These are phyloP conservation scores for Agriopis leucophaearia DNA, from an alignment of 2,888 invertebrate species.

Conservation along the genomic window DNA sequence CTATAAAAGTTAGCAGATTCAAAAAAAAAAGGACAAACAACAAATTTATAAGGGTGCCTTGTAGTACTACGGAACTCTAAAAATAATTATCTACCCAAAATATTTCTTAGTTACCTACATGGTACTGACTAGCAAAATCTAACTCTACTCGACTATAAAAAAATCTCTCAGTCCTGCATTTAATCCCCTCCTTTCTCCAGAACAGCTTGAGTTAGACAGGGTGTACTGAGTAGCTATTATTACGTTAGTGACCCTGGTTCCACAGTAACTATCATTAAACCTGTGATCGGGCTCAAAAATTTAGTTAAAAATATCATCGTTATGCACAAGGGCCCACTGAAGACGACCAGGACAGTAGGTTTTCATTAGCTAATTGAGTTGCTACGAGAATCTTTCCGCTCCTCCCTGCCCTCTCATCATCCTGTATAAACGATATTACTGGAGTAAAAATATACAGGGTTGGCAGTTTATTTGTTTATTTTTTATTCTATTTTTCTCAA, in stretches of 20 bases:
- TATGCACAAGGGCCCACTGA: constrained; percentile 50
- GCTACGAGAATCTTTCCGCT: constrained; percentile 37
- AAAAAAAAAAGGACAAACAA: no score
- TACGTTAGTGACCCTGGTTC: neutral
- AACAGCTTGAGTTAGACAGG: neutral
- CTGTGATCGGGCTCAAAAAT: constrained; percentile 29
- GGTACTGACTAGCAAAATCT: no score
- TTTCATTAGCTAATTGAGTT: constrained; percentile 85
- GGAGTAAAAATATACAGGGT: constrained; percentile 61
- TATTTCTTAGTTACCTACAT: no score
- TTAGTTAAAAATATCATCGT: constrained; percentile 43
- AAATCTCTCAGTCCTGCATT: neutral
- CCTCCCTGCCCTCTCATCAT: constrained; percentile 57
- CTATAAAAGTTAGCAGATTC: no score
- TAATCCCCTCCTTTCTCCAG: neutral
- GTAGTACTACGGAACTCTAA: no score
- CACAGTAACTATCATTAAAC: neutral
- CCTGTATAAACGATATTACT: constrained; percentile 65
- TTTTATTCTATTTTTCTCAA: neutral
- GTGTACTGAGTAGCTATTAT: neutral
- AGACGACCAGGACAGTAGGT: constrained; percentile 70
- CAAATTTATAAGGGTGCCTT: no score
- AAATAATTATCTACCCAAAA: no score
- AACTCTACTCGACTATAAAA: no score
- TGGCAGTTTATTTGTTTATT: constrained; percentile 40